Base-by-base conservation (phyloP, 1,140 invertebrate genomes). In the Plectrocnemia conspersa region DNA sequence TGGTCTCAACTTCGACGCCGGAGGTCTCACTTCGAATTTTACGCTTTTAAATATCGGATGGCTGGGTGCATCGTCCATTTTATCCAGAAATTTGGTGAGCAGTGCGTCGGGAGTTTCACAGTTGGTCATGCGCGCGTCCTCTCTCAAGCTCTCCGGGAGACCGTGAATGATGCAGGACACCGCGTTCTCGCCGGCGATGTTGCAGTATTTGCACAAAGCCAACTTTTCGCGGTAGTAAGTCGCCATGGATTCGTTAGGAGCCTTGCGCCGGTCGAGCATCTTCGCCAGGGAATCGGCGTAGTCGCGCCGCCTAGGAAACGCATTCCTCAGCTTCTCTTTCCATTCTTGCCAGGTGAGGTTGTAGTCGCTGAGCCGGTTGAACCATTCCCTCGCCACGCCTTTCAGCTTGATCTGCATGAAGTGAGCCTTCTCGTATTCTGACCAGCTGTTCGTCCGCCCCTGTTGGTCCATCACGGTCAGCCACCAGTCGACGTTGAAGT, bases 141-240 rank as follows among this genome's bases (percentile, higher is more conserved):
- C 44, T 56, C 66, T 65, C 13, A 69, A 22, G 3, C 56, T 52
- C 11, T 10, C 7, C 1, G 68, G 65, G 23, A 69, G 40, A 0
- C 66, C 66, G n/a, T 61, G 48, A 19, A 68, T 68, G 9, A 70
- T 62, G 40, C 67, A 68, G 0, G 67, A 69, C 0, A 71, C 63
- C 9, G 45, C 62, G 6, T 66, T 63, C 7, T 2, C 15, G 7
- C 64, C 64, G n/a, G 56, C 58, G 29, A 69, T 45, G 29, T 68
- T 64, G 32, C 68, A 69, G 0, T 60, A 52, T 32, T 64, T 66
- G 13, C 66, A 65, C 59, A 69, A 61, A 1, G 67, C 61, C 3
- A 65, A 7, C 54, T 69, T 69, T 6, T 64, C 62, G 41, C 68
- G 64, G 59, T 54, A 66, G 40, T 64, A 66, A 27, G 56, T 52